Evolutionary conservation across 2,113 vertebrate genomes (phyloP).

Genomic region (Zootoca vivipara): DNA sequence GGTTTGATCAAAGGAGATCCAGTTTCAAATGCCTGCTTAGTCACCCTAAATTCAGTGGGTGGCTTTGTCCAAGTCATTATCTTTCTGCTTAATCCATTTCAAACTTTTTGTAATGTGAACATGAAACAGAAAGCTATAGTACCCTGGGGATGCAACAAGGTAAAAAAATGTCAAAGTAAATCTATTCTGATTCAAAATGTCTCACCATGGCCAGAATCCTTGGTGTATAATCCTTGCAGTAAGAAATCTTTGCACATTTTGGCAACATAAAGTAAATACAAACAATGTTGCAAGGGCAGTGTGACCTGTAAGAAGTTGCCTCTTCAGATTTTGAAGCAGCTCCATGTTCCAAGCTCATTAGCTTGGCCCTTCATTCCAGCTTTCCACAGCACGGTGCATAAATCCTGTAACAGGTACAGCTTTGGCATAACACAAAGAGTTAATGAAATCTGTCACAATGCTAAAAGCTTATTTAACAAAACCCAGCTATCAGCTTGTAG

Average conservation of each 20-base stretch:
- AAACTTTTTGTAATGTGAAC: not conserved
- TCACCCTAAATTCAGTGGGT: not conserved
- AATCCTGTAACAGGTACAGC: not conserved
- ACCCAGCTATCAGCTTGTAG: not conserved
- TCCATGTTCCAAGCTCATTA: not conserved
- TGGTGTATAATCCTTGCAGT: not conserved
- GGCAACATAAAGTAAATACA: conserved; percentile 8
- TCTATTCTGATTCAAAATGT: not conserved
- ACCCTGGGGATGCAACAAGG: not conserved
- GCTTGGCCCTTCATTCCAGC: not conserved
- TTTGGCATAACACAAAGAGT: not conserved
- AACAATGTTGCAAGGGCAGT: not conserved
- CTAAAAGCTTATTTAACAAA: conserved; percentile 2
- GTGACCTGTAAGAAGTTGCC: rapidly evolving
- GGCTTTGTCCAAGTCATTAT: not conserved
- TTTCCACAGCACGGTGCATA: not conserved
- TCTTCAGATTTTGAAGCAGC: not conserved
- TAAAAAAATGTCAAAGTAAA: not conserved
- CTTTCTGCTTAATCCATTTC: not conserved
- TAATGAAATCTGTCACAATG: conserved; percentile 1
- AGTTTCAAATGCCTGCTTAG: not conserved
- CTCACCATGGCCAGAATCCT: not conserved
- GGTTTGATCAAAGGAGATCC: not conserved
- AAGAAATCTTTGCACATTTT: not conserved
- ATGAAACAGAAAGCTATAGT: not conserved